phyloP scores from a whole-genome alignment of 2,113 vertebrate genomes.

The Budorcas taxicolor region DNA sequence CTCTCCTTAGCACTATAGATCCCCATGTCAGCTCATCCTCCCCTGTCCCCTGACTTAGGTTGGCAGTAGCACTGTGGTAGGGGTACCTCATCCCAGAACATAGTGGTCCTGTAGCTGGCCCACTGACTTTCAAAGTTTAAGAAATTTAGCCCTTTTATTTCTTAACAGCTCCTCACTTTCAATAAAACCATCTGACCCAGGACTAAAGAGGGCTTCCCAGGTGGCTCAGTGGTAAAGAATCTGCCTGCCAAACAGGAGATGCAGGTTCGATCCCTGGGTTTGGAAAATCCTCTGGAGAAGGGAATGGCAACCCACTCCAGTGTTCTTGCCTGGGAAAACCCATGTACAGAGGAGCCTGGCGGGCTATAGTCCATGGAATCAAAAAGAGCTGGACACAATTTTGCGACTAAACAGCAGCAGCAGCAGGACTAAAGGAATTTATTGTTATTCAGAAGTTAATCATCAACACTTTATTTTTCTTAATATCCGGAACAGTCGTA shows the following conservation, averaged over 20 bases:
- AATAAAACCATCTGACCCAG: neutral
- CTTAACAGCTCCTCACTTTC: neutral
- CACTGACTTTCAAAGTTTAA: neutral
- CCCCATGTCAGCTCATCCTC: neutral
- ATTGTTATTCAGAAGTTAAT: conserved; percentile 3
- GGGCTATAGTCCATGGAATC: neutral
- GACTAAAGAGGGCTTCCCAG: neutral
- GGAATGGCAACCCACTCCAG: neutral
- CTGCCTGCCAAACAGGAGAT: neutral
- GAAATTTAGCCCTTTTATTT: neutral
- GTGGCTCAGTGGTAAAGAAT: neutral
- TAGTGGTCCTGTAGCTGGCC: neutral
- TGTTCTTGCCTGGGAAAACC: neutral
- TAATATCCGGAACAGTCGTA: neutral
- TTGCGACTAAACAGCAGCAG: neutral
- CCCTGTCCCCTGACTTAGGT: neutral
- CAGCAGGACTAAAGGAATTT: neutral
- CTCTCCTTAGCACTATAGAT: neutral
- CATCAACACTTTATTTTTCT: neutral
- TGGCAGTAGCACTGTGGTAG: neutral
- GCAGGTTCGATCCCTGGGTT: neutral
- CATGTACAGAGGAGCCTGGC: neutral
- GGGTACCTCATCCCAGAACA: neutral
- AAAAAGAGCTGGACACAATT: neutral
- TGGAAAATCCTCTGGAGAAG: neutral